Evolutionary conservation across 2,797 vertebrate genomes (phyloP).

Genomic region (Propithecus deckenii): DNA sequence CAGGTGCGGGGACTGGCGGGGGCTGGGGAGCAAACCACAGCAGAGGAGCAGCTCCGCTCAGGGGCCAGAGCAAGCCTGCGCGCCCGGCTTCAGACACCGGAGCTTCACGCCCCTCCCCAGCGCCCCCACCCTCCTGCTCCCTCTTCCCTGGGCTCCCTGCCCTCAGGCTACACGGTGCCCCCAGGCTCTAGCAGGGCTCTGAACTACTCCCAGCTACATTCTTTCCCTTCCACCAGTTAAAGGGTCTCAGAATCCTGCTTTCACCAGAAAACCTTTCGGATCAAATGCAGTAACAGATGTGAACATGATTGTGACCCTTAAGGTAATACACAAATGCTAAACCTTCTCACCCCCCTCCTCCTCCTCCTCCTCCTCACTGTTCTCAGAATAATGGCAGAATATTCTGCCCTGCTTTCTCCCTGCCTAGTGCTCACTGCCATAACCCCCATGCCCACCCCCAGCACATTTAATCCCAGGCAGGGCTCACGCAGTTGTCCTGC

Average conservation of each 20-base stretch:
- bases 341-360: neutral
- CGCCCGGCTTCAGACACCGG: neutral
- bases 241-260: neutral
- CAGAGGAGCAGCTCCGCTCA: neutral
- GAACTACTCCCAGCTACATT: neutral
- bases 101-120: neutral
- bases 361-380: too few relatives aligned
- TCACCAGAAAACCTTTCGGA: neutral
- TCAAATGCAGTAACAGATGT: neutral
- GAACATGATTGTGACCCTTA: neutral
- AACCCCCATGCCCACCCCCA: neutral
- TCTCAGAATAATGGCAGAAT: neutral
- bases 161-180: neutral
- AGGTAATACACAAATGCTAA: rapidly evolving
- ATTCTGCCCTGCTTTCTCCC: neutral
- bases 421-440: neutral
- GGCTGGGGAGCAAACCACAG: neutral
- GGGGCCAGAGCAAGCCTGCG: neutral
- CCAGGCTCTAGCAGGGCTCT: neutral
- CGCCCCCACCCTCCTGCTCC: neutral
- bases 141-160: neutral
- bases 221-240: neutral
- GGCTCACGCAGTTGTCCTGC: neutral
- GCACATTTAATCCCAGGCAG: neutral
- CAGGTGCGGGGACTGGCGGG: neutral